These are phyloP conservation scores for Eueides isabella DNA, from an alignment of 1,140 invertebrate species.

Conservation along the genomic window DNA sequence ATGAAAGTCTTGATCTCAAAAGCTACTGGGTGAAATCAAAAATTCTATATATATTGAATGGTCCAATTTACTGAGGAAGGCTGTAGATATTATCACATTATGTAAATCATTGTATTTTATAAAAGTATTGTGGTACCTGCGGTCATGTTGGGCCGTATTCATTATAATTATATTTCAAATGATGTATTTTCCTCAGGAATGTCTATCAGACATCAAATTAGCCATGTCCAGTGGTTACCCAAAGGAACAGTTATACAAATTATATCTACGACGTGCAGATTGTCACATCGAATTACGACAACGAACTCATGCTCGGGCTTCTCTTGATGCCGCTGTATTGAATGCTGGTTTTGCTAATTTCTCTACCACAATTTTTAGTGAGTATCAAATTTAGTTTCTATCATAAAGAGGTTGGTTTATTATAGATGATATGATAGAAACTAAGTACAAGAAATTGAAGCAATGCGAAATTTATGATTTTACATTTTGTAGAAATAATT, in stretches of 20 bases:
- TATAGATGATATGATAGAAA: too few species aligned
- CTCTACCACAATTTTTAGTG: slow-evolving; percentile 36
- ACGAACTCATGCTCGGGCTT: slow-evolving; percentile 38
- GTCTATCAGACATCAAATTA: slow-evolving; percentile 56
- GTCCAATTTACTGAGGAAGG: too few species aligned
- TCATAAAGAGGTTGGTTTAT: too few species aligned
- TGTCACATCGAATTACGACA: slow-evolving; percentile 61
- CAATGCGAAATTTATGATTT: not conserved
- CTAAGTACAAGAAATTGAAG: too few species aligned
- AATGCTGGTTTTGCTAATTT: slow-evolving; percentile 48
- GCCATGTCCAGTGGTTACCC: slow-evolving; percentile 59
- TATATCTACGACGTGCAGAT: slow-evolving; percentile 60
- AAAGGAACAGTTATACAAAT: slow-evolving; percentile 55
- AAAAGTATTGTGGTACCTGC: too few species aligned
- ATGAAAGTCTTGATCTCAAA: too few species aligned
- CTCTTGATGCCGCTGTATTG: slow-evolving; percentile 47
- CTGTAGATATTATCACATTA: too few species aligned
- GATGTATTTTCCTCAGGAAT: slow-evolving; percentile 48
- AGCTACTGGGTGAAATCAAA: too few species aligned
- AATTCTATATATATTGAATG: too few species aligned
- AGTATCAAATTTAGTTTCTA: slow-evolving; percentile 22
- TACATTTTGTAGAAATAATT: not conserved
- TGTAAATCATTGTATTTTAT: too few species aligned
- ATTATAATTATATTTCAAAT: not conserved
- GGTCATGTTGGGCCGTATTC: too few species aligned